Base-by-base conservation (phyloP, 2,113 vertebrate species). In the Rallus limicola region DNA sequence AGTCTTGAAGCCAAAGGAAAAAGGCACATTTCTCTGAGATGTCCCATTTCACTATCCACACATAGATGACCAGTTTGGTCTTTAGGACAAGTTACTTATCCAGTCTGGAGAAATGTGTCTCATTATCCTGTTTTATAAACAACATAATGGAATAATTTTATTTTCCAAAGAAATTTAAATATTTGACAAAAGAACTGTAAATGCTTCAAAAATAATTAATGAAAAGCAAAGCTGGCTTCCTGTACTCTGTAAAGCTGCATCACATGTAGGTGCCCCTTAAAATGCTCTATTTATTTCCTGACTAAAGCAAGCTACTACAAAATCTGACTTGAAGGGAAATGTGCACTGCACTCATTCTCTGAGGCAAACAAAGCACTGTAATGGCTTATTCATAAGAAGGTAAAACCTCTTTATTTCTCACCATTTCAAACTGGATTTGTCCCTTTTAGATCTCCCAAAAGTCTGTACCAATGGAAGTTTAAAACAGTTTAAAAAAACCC, bases 321-420 rank as follows among this genome's bases (percentile, higher is more conserved):
- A 94, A 94, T 78, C 69, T 88, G 62, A 90, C 65, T 92, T 88
- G 69, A 91, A 93, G 64, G 64, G 62, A 97, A 98, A 95, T 34
- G 74, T 4, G 33, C 76, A 97, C 86, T 76, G 82, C 70, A 68
- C 34, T 91, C 42, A 63, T 95, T 96, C 97, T 97, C 55, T 48
- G 60, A 52, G 52, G 93, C 89, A 96, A 97, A 96, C 90, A 92
- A 97, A 98, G 90, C 36, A 88, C 74, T 91, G 68, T 89, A 92
- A 97, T 98, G 92, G 87, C 97, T 98, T 97, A 98, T 98, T 98
- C 93, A 97, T 96, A 92, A 69, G 40, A 93, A 92, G 75, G 78
- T 96, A 93, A 96, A 97, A 82, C 52, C 55, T 74, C 81, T 95
- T 80, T 91, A 89, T 56, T 93, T 88, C 42, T 25, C 68, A 91